Evolutionary conservation across 92 coral and sea anemone genomes (phyloP), one percentile per base, ranked within the genome.

Genomic region (Actinostola sp.): DNA sequence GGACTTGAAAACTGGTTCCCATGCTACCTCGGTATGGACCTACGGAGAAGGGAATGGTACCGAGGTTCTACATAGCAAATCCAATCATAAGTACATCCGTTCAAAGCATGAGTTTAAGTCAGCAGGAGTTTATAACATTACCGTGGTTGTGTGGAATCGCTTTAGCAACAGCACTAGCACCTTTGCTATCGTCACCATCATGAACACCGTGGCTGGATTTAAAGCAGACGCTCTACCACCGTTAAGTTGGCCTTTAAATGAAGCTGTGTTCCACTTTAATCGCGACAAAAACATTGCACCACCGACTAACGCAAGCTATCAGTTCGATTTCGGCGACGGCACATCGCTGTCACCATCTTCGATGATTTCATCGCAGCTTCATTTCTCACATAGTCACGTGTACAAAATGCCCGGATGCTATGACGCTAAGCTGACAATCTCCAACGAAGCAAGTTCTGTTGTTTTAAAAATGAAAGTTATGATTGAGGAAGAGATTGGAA

Each of bases 381-480:
- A 58, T 36, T 59, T 92, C 76, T 54, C 60, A 0, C 71, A 80
- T 24, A 53, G 13, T 1, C 67, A 76, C 76, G 43, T 51, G 7
- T 92, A 78, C 71, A n/a, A 81, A 16, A 32, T 13, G 16, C 72
- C 97, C 5, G 98, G 97, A 12, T 93, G 98, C 61, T 85, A 82
- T 35, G 29, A 38, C 13, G 84, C 78, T 9, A 77, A 33, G 24
- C 61, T 88, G 27, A 62, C 55, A 26, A 71, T 93, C 61, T 34
- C 72, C 67, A 93, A 93, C 58, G 44, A 67, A 13, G 97, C 87
- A 1, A 93, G 93, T 67, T 65, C 59, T 11, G 72, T 91, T 0
- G 71, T 56, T 20, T 54, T 93, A 27, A 63, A 43, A 7, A 77
- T 91, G 4, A 42, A 68, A n/a, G 89, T 90, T 35, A 67, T 80